Conservation (phyloP, 2,797 vertebrate genomes). For the Rhynchotus rufescens region DNA sequence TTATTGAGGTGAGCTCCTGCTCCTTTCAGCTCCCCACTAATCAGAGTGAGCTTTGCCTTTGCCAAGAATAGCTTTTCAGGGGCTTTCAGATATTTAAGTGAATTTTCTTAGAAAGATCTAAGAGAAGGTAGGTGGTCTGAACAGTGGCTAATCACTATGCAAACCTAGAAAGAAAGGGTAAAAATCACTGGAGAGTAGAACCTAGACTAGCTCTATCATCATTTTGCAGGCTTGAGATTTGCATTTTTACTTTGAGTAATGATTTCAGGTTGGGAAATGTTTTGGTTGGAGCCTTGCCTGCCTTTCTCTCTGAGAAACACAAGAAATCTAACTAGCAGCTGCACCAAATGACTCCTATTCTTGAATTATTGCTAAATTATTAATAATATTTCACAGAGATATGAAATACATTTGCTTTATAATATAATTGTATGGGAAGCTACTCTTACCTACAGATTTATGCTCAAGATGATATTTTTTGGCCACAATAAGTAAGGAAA, state of each 20-base stretch:
- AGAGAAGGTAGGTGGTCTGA: neutral
- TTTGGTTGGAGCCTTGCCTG: neutral
- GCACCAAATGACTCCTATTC: neutral
- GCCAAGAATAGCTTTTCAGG: neutral
- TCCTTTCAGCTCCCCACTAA: neutral
- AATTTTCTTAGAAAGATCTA: neutral
- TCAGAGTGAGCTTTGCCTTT: neutral
- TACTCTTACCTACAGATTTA: neutral
- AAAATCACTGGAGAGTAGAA: neutral
- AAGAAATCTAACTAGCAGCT: neutral
- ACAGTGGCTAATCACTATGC: fast-evolving
- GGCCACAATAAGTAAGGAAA: neutral
- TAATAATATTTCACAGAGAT: neutral
- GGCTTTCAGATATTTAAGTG: neutral
- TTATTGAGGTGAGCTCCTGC: neutral
- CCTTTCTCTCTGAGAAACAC: neutral
- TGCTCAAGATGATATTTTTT: neutral
- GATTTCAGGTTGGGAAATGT: neutral
- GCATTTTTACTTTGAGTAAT: neutral
- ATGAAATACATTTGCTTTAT: neutral
- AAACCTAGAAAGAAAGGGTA: neutral
- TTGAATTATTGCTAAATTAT: neutral
- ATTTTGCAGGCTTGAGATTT: neutral
- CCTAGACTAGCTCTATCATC: neutral
- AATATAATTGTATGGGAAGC: neutral